A percentile compares a stretch with the other conserved stretches of the same genome.
Conservation (phyloP, 2,113 vertebrate genomes). For the Psilopsiagon aymara region DNA sequence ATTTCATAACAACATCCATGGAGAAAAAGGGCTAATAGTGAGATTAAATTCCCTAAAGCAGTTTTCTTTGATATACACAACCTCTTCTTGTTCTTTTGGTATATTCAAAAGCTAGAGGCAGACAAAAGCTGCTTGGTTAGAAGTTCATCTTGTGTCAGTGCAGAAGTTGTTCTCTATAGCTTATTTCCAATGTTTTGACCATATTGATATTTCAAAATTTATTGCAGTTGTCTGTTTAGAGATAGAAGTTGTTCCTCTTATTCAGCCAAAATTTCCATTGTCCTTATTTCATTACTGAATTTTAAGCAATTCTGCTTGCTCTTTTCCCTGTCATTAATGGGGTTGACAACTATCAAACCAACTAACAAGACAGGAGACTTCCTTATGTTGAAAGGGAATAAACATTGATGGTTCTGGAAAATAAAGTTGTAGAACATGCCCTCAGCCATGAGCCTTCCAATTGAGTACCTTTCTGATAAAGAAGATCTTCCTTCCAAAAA, state of each 20-base stretch:
- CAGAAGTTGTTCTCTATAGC: background rate
- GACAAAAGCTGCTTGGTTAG: background rate
- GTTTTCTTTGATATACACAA: slow-evolving; percentile 35
- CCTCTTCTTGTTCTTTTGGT: background rate
- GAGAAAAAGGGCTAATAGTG: background rate
- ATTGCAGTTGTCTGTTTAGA: background rate
- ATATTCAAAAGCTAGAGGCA: background rate
- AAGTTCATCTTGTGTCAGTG: background rate
- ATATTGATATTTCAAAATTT: background rate
- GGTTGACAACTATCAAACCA: background rate
- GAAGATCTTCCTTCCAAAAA: background rate
- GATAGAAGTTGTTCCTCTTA: background rate
- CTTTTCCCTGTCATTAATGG: fast-evolving
- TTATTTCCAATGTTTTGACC: slow-evolving; percentile 2
- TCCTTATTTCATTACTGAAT: background rate
- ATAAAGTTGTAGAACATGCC: too few relatives aligned
- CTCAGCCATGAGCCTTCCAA: background rate
- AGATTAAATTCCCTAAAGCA: slow-evolving; percentile 30
- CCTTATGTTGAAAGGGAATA: background rate
- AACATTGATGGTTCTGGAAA: background rate
- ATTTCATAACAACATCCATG: background rate
- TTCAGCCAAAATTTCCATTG: background rate
- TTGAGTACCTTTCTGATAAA: background rate
- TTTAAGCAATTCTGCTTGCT: background rate
- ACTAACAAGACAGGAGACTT: too few relatives aligned